Conservation (phyloP, 2,888 invertebrate genomes). For the Cryptophagus acutangulus region DNA sequence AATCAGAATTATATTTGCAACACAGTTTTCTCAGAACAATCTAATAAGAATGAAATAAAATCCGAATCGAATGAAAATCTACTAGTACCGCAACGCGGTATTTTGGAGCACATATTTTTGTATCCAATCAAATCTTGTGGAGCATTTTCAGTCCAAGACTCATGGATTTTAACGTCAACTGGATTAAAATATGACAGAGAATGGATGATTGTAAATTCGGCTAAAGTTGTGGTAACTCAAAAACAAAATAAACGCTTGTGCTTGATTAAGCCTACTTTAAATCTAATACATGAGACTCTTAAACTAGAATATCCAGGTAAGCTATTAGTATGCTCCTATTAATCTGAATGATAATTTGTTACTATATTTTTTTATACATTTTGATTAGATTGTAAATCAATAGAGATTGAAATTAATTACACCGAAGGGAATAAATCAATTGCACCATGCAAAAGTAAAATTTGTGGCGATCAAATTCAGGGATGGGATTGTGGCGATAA, state of each 20-base stretch:
- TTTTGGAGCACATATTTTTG: slow-evolving; percentile 51
- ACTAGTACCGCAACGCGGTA: slow-evolving; percentile 22
- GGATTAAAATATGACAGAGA: slow-evolving; percentile 86
- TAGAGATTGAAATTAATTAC: too few species aligned
- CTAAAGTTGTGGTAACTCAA: slow-evolving; percentile 82
- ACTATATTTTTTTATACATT: too few species aligned
- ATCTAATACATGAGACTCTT: slow-evolving; percentile 54
- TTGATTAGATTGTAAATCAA: too few species aligned
- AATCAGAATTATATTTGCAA: background rate
- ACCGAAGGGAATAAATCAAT: background rate
- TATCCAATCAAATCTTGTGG: slow-evolving; percentile 93
- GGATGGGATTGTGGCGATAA: slow-evolving; percentile 82
- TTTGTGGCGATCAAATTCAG: slow-evolving; percentile 75
- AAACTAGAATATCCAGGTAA: slow-evolving; percentile 60
- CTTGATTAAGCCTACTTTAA: slow-evolving; percentile 67
- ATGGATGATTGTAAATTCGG: slow-evolving; percentile 86
- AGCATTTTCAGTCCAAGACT: slow-evolving; percentile 59
- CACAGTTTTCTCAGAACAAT: background rate
- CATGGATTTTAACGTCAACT: slow-evolving; percentile 69
- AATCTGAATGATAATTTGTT: slow-evolving; percentile 5
- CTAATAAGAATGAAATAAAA: background rate
- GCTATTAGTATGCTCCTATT: background rate
- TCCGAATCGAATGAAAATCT: background rate
- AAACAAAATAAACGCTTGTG: slow-evolving; percentile 78
- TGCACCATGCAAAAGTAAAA: slow-evolving; percentile 65